A percentile compares a stretch with the other conserved stretches of the same genome.
These are phyloP conservation scores for Pangasius djambal DNA, from an alignment of 2,797 vertebrate genomes.

Conservation along the genomic window DNA sequence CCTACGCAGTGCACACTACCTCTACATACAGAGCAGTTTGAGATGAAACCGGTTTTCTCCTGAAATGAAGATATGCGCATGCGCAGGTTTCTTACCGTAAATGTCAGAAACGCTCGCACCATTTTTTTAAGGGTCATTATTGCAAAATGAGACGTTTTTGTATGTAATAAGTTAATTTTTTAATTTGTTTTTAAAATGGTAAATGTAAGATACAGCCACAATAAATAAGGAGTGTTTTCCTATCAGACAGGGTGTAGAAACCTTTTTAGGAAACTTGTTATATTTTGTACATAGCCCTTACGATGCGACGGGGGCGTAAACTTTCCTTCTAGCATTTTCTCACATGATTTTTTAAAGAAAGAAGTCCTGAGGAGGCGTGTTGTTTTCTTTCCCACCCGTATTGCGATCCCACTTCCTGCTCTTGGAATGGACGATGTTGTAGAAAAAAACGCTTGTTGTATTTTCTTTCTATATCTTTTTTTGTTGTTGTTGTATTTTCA, in stretches of 20 bases:
- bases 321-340: not conserved
- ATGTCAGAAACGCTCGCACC: not conserved
- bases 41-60: slow-evolving; percentile 31
- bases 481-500: too few relatives aligned
- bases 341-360: not conserved
- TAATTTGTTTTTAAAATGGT: not conserved
- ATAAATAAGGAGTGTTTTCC: not conserved
- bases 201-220: not conserved
- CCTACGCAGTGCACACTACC: not conserved
- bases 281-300: not conserved
- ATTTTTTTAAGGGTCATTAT: accelerated
- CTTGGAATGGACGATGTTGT: not conserved
- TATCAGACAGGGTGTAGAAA: not conserved
- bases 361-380: not conserved
- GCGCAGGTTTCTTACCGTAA: slow-evolving; percentile 53
- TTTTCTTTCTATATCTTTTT: not conserved
- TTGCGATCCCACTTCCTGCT: not conserved
- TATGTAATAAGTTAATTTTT: not conserved
- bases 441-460: not conserved
- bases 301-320: not conserved
- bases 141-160: not conserved
- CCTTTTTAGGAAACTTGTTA: not conserved
- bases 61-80: slow-evolving; percentile 49
- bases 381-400: not conserved
- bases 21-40: not conserved